phyloP scores from a whole-genome alignment of 2,888 invertebrate genomes.

The Orthosia cruda region DNA sequence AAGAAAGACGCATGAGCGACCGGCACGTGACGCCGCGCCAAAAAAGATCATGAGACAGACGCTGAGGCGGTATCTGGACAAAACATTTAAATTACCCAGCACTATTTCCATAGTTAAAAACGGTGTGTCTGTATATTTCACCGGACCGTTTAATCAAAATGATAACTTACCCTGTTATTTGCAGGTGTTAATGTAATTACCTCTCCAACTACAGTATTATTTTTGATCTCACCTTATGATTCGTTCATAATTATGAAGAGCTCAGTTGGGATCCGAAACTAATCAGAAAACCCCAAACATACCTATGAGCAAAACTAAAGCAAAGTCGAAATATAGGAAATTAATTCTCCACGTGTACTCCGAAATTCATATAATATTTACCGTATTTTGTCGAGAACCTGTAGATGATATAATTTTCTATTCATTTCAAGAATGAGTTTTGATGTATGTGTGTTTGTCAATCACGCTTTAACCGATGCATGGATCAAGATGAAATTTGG shows the following conservation, averaged over 20 bases:
- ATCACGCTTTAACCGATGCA: neutral
- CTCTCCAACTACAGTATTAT: slow-evolving; percentile 17
- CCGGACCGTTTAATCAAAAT: too few relatives aligned
- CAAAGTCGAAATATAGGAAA: slow-evolving; percentile 6
- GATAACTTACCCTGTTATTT: too few relatives aligned
- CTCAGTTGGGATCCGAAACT: slow-evolving; percentile 33
- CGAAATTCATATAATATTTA: neutral
- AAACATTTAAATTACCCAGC: too few relatives aligned
- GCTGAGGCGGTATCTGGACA: too few relatives aligned
- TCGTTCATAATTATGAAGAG: slow-evolving; percentile 9
- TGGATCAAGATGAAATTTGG: too few relatives aligned
- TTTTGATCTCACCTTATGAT: slow-evolving; percentile 8
- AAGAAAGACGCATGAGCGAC: too few relatives aligned
- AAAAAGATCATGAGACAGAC: too few relatives aligned
- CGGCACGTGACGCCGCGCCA: too few relatives aligned
- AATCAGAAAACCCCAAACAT: slow-evolving; percentile 37
- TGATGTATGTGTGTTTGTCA: neutral
- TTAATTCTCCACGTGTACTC: neutral
- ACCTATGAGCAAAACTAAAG: neutral
- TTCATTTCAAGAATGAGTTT: neutral
- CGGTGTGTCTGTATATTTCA: too few relatives aligned
- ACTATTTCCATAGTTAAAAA: too few relatives aligned
- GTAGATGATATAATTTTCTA: neutral
- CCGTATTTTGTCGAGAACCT: slow-evolving; percentile 10
- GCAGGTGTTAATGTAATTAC: slow-evolving; percentile 15